Percentiles rank a stretch among this genome's conserved stretches.
These are phyloP conservation scores for Prinia subflava DNA, from an alignment of 2,113 vertebrate genomes.

Conservation along the genomic window DNA sequence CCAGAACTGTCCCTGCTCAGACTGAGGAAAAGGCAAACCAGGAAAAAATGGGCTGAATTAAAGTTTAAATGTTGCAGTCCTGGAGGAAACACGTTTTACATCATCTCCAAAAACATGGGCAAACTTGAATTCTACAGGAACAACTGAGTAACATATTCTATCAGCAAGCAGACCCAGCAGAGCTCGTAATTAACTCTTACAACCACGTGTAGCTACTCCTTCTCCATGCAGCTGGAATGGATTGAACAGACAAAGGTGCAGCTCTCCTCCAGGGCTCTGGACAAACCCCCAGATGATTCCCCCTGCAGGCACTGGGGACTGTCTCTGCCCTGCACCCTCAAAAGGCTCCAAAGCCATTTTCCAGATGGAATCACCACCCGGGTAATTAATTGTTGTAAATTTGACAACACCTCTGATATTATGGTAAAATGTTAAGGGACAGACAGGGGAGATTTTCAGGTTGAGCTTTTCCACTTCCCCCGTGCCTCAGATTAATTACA, in stretches of 20 bases:
- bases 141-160: rapidly evolving
- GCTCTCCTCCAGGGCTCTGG: not conserved
- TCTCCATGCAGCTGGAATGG: not conserved
- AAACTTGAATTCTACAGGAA: not conserved
- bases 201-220: not conserved
- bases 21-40: not conserved
- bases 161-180: not conserved
- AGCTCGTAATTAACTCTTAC: not conserved
- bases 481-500: not conserved
- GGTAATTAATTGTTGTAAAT: slow-evolving; percentile 11
- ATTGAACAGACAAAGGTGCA: not conserved
- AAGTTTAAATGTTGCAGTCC: not conserved
- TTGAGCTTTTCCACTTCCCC: not conserved
- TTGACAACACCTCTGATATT: slow-evolving; percentile 25
- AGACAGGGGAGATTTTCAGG: not conserved
- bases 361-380: not conserved
- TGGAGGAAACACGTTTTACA: not conserved
- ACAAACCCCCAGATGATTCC: not conserved
- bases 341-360: not conserved
- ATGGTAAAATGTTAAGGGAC: not conserved
- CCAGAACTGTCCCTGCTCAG: not conserved
- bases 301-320: not conserved
- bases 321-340: not conserved
- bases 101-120: rapidly evolving
- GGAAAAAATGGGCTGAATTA: not conserved